phyloP scores from a whole-genome alignment of 2,113 vertebrate species.

The Sakesphorus luctuosus region DNA sequence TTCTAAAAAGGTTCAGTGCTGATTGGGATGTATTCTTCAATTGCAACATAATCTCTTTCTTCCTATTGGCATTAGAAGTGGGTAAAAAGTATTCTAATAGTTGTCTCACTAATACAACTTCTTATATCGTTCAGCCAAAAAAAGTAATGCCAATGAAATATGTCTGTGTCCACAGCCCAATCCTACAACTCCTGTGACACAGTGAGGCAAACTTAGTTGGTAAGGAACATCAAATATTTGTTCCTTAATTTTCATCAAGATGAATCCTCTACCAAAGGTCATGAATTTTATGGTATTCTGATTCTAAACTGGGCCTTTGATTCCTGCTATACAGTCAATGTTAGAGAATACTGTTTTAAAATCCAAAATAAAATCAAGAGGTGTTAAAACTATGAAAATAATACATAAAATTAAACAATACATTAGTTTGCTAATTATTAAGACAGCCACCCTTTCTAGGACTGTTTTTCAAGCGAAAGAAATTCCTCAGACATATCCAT shows the following conservation, averaged over 20 bases:
- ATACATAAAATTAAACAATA: background rate
- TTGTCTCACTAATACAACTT: conserved; percentile 4
- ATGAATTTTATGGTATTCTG: background rate
- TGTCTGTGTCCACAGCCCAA: background rate
- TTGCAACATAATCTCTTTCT: background rate
- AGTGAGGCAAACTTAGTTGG: conserved; percentile 26
- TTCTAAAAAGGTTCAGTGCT: background rate
- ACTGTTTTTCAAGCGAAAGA: background rate
- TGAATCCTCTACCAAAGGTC: background rate
- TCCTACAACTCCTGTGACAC: background rate
- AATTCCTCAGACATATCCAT: conserved; percentile 5
- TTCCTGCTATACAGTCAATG: background rate
- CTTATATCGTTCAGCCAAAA: conserved; percentile 34
- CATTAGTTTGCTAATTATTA: background rate
- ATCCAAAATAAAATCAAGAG: background rate
- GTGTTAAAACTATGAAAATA: background rate
- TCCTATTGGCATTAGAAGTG: background rate
- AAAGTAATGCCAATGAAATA: conserved; percentile 23
- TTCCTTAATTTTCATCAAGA: background rate
- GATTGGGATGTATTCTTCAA: background rate
- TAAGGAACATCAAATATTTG: conserved; percentile 23
- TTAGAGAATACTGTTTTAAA: background rate
- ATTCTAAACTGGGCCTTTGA: background rate
- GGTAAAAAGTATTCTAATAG: conserved; percentile 12
- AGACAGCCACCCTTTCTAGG: background rate